Conservation (phyloP, 2,797 vertebrate species). For the Yasuhikotakia modesta region DNA sequence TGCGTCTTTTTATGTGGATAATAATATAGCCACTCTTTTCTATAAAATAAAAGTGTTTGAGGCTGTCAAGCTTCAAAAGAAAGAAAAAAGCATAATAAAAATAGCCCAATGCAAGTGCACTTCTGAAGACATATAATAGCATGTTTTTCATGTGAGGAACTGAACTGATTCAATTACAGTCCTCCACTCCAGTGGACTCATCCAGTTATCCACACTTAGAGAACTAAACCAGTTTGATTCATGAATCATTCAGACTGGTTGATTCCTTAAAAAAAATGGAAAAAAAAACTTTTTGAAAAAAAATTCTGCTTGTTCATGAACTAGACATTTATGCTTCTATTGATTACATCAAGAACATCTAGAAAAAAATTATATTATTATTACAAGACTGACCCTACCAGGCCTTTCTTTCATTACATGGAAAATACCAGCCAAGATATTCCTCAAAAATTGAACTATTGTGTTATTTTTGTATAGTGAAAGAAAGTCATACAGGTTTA, state of each 20-base stretch:
- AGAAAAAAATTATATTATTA: no score
- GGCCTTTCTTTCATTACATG: not conserved
- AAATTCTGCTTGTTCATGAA: not conserved
- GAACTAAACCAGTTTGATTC: no score
- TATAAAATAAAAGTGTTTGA: not conserved
- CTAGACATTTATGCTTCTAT: no score
- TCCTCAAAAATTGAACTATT: no score
- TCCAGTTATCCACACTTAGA: no score
- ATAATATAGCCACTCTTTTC: not conserved
- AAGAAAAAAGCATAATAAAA: not conserved
- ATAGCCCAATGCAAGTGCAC: not conserved
- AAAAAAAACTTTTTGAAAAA: not conserved
- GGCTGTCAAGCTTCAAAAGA: not conserved
- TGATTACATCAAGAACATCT: no score
- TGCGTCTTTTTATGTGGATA: not conserved
- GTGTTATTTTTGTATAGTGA: no score
- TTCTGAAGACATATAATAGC: no score
- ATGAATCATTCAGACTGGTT: no score
- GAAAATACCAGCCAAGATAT: not conserved
- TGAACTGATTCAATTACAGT: not conserved
- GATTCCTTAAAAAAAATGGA: not conserved
- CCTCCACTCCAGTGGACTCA: not conserved
- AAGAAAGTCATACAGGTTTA: not conserved
- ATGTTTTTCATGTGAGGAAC: not conserved
- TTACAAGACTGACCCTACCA: no score